Percentiles rank a stretch among this genome's conserved stretches.
Evolutionary conservation across 1,140 invertebrate species (phyloP).

Genomic region (Steinernema feltiae): DNA sequence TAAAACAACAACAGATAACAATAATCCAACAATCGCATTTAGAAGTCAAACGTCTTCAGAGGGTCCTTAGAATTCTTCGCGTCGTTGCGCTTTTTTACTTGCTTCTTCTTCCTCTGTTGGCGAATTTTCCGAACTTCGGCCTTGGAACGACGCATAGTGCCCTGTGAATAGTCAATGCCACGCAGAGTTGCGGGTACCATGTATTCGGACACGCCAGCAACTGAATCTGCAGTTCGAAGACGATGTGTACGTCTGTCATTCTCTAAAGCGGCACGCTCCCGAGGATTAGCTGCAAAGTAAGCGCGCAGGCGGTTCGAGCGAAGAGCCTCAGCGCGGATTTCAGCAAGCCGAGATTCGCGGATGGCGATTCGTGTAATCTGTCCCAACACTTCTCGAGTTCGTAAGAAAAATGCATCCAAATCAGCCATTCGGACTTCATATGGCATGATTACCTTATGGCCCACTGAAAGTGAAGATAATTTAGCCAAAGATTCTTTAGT

Average conservation of each 20-base stretch:
- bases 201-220: slow-evolving; percentile 89
- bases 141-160: neutral
- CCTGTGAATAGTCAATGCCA: slow-evolving; percentile 21
- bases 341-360: slow-evolving; percentile 82
- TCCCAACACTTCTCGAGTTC: slow-evolving; percentile 85
- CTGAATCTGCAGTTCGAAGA: slow-evolving; percentile 72
- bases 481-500: slow-evolving; percentile 22
- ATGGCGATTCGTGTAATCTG: slow-evolving; percentile 85
- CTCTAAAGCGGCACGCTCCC: slow-evolving; percentile 76
- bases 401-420: slow-evolving; percentile 87
- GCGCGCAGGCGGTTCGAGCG: slow-evolving; percentile 86
- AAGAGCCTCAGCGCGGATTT: slow-evolving; percentile 82
- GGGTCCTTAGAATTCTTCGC: slow-evolving; percentile 24
- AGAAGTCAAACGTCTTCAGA: slow-evolving; percentile 24
- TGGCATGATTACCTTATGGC: slow-evolving; percentile 66
- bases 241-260: slow-evolving; percentile 83
- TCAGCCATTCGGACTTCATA: slow-evolving; percentile 90
- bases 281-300: slow-evolving; percentile 90
- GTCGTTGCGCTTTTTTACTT: slow-evolving; percentile 17
- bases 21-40: slow-evolving; percentile 20
- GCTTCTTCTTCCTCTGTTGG: slow-evolving; percentile 23
- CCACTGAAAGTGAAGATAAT: slow-evolving; percentile 43
- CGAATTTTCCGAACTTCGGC: slow-evolving; percentile 4
- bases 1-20: slow-evolving; percentile 27
- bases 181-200: slow-evolving; percentile 62